Evolutionary conservation across 2,797 vertebrate species (phyloP).

Genomic region (Apogon hyalosoma): DNA sequence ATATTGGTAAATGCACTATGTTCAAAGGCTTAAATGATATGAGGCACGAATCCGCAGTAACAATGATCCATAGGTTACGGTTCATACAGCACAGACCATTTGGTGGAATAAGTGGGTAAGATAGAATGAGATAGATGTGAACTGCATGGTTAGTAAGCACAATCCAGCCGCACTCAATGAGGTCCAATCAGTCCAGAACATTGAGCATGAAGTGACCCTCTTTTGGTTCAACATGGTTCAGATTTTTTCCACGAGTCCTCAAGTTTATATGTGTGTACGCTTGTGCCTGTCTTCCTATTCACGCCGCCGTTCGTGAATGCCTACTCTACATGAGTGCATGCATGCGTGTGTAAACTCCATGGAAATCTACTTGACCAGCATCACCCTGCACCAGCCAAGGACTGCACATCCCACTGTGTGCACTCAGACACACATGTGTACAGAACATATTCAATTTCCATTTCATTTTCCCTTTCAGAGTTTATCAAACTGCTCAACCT

Average conservation of each 20-base stretch:
- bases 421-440: slow-evolving; percentile 3
- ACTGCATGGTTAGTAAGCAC: slow-evolving; percentile 32
- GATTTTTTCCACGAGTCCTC: background rate
- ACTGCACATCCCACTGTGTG: background rate
- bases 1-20: background rate
- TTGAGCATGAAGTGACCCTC: slow-evolving; percentile 56
- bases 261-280: background rate
- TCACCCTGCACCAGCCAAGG: slow-evolving; percentile 22
- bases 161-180: slow-evolving; percentile 36
- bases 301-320: background rate
- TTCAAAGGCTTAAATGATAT: background rate
- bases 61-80: slow-evolving; percentile 28
- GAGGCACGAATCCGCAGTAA: slow-evolving; percentile 26
- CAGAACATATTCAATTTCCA: slow-evolving; percentile 30
- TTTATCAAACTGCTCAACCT: slow-evolving; percentile 51
- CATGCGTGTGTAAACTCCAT: slow-evolving; percentile 3
- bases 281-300: background rate
- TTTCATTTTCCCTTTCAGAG: slow-evolving; percentile 36
- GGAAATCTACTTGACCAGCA: slow-evolving; percentile 23
- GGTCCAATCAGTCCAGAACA: slow-evolving; percentile 60
- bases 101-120: slow-evolving; percentile 23
- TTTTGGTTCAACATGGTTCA: slow-evolving; percentile 26
- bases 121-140: slow-evolving; percentile 27
- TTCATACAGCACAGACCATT: slow-evolving; percentile 13
- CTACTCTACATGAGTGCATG: background rate